Conservation (phyloP, 35 echinoderm and acorn worm genomes). For the Holothuria glaberrima region DNA sequence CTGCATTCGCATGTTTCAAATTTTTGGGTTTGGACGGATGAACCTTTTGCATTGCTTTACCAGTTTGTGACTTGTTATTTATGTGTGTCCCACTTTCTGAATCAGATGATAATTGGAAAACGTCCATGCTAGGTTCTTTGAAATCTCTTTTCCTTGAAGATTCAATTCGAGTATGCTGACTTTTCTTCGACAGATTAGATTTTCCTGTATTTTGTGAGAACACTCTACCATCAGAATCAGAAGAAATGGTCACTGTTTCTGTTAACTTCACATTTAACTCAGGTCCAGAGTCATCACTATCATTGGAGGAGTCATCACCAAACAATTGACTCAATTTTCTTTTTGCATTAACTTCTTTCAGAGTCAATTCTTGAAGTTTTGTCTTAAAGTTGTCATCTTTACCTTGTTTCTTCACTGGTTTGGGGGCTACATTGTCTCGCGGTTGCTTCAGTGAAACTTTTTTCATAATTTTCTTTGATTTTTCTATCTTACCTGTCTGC, state of each 20-base stretch:
- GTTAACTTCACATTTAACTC: not conserved
- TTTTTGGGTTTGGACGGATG: not conserved
- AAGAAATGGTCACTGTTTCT: not conserved
- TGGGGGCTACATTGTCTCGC: no score
- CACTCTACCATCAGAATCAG: constrained; percentile 1
- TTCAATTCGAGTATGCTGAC: not conserved
- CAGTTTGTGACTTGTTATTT: not conserved
- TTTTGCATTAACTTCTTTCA: constrained; percentile 25
- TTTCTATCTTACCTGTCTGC: no score
- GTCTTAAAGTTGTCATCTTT: not conserved
- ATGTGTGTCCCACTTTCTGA: not conserved
- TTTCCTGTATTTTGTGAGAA: not conserved
- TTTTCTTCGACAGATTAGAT: not conserved
- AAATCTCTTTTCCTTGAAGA: not conserved
- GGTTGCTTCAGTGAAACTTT: no score
- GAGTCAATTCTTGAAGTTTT: not conserved
- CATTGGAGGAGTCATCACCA: constrained; percentile 43
- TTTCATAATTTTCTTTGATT: no score
- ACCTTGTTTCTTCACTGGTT: no score
- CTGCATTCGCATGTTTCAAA: not conserved
- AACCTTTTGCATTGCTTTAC: not conserved
- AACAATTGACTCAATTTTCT: constrained; percentile 35
- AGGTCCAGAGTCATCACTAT: not conserved
- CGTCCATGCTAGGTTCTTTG: not conserved
- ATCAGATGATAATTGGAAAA: constrained; percentile 14